These are phyloP conservation scores for Melipona quadrifasciata DNA, from an alignment of 1,140 invertebrate genomes.

Conservation along the genomic window DNA sequence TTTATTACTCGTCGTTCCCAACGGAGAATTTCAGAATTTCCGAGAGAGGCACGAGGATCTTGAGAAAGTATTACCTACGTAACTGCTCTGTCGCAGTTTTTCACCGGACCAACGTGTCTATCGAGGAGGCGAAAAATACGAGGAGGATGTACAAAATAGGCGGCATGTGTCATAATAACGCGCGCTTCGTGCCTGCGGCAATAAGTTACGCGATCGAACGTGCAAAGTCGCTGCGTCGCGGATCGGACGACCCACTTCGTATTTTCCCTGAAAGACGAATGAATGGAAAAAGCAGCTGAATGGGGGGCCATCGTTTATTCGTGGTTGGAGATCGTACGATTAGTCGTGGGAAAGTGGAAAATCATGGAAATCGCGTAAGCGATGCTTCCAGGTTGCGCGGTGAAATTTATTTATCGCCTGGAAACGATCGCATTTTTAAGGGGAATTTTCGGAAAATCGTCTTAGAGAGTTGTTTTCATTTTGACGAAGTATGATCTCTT, in stretches of 20 bases:
- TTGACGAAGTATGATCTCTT: too few species aligned
- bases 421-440: not conserved
- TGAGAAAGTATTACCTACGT: not conserved
- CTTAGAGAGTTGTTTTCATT: too few species aligned
- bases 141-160: not conserved
- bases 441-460: not conserved
- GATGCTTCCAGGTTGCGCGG: not conserved
- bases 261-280: not conserved
- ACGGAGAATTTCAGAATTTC: not conserved
- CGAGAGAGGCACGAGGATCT: not conserved
- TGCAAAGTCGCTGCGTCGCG: not conserved
- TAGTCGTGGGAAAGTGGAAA: too few species aligned
- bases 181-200: not conserved
- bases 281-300: not conserved
- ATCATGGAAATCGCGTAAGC: not conserved
- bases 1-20: not conserved
- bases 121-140: not conserved
- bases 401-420: not conserved
- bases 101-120: not conserved
- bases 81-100: not conserved
- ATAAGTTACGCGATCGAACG: slow-evolving; percentile 33
- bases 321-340: not conserved
- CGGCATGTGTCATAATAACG: slow-evolving; percentile 32
- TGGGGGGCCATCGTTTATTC: not conserved
- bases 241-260: slow-evolving; percentile 19